Evolutionary conservation across 1,140 invertebrate species (phyloP), one percentile per base, ranked within the genome.

Genomic region (Drosophila murphyi): DNA sequence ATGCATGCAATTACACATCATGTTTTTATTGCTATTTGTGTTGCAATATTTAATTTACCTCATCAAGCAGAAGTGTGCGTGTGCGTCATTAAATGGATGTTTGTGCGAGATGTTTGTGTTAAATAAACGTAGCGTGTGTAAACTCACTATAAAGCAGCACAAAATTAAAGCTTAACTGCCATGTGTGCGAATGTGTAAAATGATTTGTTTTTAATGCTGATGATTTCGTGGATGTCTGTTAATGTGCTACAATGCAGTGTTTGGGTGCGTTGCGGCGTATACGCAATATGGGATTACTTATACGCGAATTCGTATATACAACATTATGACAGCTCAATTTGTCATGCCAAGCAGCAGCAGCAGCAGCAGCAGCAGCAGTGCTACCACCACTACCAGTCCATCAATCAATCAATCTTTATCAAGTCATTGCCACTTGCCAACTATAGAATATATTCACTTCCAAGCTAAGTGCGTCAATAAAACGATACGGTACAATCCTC

Each of bases 311-410:
- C 32, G 54, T 51, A 71, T 51, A 71, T 57, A 71, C 51, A 52
- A 68, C 68, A 82, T 88, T 86, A 82, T 88, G 82, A 87, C 83
- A 87, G 86, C 72, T 79, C 76, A 76, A 87, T 87, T 87, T 87
- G 83, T 87, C 83, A 79, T 72, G 51, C 34, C 75, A 81, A 61
- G 35, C 59, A 64, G 41, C 28, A 20, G 20, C 20, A 20, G 20
- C 20, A 20, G 1, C 20, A 20, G 20, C 20, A 20, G 20, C 20
- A 35, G 29, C 5, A 50, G 41, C 71, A 62, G 70, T 43, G 64
- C n/a, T 45, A 50, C 32, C 28, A 41, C 41, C 56, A 57, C 64
- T 52, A 72, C 10, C 45, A 54, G 20, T 51, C 39, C 47, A 57
- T 48, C 70, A 67, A 74, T 85, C 81, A 86, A 88, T 88, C 82